Evolutionary conservation across 2,888 invertebrate species (phyloP).

Genomic region (Megamerina dolium): DNA sequence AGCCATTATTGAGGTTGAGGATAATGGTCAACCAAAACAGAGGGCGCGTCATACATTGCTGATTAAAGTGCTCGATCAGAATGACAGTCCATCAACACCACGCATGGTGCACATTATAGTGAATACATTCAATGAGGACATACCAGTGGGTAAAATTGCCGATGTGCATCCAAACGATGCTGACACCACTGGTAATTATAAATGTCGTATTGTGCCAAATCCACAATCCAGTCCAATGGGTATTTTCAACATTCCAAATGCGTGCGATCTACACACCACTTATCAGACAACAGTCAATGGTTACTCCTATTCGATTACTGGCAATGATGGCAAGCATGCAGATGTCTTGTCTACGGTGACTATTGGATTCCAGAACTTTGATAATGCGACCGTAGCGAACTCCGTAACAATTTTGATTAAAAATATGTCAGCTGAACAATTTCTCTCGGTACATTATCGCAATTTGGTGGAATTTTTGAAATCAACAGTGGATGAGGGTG

Average conservation of each 20-base stretch:
- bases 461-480: constrained; percentile 67
- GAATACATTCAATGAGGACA: constrained; percentile 68
- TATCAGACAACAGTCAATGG: constrained; percentile 63
- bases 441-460: constrained; percentile 71
- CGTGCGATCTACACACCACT: constrained; percentile 74
- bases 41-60: constrained; percentile 71
- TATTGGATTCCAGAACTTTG: constrained; percentile 74
- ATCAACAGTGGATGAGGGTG: constrained; percentile 56
- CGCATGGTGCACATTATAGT: constrained; percentile 76
- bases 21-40: constrained; percentile 79
- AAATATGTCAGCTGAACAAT: constrained; percentile 67
- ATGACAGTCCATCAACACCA: constrained; percentile 83
- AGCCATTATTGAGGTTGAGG: constrained; percentile 77
- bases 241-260: constrained; percentile 64
- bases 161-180: constrained; percentile 89
- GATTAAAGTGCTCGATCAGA: constrained; percentile 76
- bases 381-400: constrained; percentile 75
- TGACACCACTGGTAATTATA: constrained; percentile 84
- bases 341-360: constrained; percentile 83
- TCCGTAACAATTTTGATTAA: constrained; percentile 71
- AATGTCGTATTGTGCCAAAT: constrained; percentile 70
- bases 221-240: constrained; percentile 53
- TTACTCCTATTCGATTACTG: constrained; percentile 72
- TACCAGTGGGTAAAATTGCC: constrained; percentile 78
- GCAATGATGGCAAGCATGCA: constrained; percentile 83